Evolutionary conservation across 1,140 invertebrate genomes (phyloP).

Genomic region (Tribolium castaneum): DNA sequence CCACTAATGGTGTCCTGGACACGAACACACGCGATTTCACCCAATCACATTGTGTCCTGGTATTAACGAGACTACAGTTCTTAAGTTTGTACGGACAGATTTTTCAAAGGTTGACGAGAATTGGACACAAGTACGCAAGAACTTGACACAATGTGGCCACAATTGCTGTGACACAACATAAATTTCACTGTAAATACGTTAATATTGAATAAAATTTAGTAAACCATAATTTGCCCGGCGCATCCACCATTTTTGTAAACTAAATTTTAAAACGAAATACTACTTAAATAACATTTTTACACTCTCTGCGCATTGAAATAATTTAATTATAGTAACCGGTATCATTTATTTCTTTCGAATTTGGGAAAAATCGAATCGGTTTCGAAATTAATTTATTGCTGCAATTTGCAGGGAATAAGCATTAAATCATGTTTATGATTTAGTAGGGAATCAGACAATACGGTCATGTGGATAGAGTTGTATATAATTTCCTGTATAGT

Average conservation of each 20-base stretch:
- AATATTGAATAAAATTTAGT: too few species aligned
- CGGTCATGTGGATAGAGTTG: slow-evolving; percentile 39
- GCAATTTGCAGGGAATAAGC: slow-evolving; percentile 38
- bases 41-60: slow-evolving; percentile 32
- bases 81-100: slow-evolving; percentile 21
- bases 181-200: too few species aligned
- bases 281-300: too few species aligned
- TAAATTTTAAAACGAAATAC: too few species aligned
- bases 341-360: slow-evolving; percentile 3
- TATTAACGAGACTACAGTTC: slow-evolving; percentile 28
- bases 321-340: not conserved
- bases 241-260: not conserved
- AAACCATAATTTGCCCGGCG: not conserved
- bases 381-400: slow-evolving; percentile 36
- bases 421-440: slow-evolving; percentile 38
- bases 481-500: slow-evolving; percentile 40
- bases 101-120: slow-evolving; percentile 14
- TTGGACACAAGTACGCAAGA: slow-evolving; percentile 3
- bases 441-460: slow-evolving; percentile 38
- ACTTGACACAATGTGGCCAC: not conserved
- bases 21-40: slow-evolving; percentile 37
- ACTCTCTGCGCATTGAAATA: too few species aligned
- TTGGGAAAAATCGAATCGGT: not conserved
- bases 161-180: not conserved
- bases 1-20: slow-evolving; percentile 40